phyloP scores from a whole-genome alignment of 1,140 invertebrate genomes.

The Trachymyrmex septentrionalis region DNA sequence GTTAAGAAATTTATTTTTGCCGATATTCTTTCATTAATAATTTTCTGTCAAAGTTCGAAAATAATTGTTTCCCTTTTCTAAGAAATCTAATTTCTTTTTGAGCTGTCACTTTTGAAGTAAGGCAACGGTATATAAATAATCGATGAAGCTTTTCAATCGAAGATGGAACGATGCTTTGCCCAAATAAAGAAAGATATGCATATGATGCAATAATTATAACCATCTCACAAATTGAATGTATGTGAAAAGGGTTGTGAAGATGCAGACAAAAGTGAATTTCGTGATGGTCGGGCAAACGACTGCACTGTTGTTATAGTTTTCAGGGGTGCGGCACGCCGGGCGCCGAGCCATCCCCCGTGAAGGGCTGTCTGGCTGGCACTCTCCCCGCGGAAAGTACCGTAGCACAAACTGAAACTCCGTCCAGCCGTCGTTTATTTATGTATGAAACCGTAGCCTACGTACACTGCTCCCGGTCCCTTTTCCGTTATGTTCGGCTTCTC shows the following conservation, averaged over 20 bases:
- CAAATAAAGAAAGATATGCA: not conserved
- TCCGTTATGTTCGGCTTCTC: constrained; percentile 23
- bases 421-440: constrained; percentile 77
- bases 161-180: not conserved
- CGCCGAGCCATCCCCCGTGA: constrained; percentile 34
- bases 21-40: too few relatives aligned
- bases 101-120: too few relatives aligned
- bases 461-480: constrained; percentile 6
- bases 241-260: not conserved
- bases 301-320: constrained; percentile 30
- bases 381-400: constrained; percentile 70
- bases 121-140: not conserved
- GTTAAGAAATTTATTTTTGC: too few relatives aligned
- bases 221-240: not conserved
- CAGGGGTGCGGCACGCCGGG: constrained; percentile 33
- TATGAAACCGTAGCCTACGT: constrained; percentile 71
- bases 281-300: constrained; percentile 10
- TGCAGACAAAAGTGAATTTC: constrained; percentile 37
- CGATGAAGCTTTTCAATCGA: not conserved
- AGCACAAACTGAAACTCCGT: constrained; percentile 70
- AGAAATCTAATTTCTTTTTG: too few relatives aligned
- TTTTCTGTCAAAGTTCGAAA: too few relatives aligned
- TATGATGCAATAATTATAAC: not conserved
- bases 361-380: constrained; percentile 48
- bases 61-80: too few relatives aligned